Base-by-base conservation (phyloP, 2,113 vertebrate species). In the Mormyrus lacerda region DNA sequence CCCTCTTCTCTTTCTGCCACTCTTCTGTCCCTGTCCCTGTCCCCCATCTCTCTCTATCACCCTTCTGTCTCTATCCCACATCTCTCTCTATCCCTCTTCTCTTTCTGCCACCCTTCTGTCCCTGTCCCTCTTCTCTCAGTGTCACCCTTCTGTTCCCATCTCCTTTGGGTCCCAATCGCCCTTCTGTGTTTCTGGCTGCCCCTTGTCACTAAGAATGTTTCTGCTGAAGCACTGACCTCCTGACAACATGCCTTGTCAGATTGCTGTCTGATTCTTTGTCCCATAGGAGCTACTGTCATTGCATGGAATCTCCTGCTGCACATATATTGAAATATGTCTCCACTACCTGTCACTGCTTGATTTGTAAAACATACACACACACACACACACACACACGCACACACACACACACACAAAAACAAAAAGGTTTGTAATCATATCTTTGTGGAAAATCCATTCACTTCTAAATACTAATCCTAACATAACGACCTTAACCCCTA, bases 211-310 rank as follows among this genome's bases (percentile, higher is more conserved):
- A 4, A 58, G 76, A 90, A 44, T 69, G 44, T 87, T 84, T 13
- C 45, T 85, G 83, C 44, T 47, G 55, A 89, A 48, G 90, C 76
- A 88, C 24, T 87, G 84, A 89, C 89, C 89, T 31, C 88, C 76
- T 88, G 89, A 89, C 88, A 89, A 88, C 76, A 89, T 73, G 88
- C 87, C 90, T 55, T 91, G 90, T 91, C 76, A 88, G 21, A 53
- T 73, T 42, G 8, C 89, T 79, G 88, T 90, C 51, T 91, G 89
- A 90, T 89, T 89, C 85, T 45, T 55, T n/a, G 55, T 88, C 91
- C 91, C 91, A 39, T 39, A 89, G 88, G 91, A 91, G 73, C 48
- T 35, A 21, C 82, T 89, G 89, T 90, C 85, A 91, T 85, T 84
- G 79, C 42, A 39, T 42, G 83, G 83, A 65, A 87, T 48, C 85